A percentile compares a stretch with the other conserved stretches of the same genome.
Evolutionary conservation across 2,797 vertebrate genomes (phyloP).

Genomic region (Basileuterus tristriatus): DNA sequence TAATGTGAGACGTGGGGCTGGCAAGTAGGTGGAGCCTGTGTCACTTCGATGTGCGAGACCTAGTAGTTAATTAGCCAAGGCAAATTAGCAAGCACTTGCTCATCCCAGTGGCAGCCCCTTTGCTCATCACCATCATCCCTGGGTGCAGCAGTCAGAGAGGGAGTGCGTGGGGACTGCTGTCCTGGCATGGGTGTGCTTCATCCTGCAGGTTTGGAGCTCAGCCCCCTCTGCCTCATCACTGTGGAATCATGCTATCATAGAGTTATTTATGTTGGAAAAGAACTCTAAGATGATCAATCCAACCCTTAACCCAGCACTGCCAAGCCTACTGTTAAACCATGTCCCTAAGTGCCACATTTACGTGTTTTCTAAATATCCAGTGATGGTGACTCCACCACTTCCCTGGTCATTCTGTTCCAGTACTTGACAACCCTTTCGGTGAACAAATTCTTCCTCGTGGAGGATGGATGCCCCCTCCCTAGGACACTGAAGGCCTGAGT

Average conservation of each 20-base stretch:
- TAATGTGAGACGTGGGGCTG: background rate
- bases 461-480: background rate
- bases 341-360: background rate
- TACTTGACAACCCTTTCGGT: background rate
- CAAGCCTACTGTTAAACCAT: background rate
- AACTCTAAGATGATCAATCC: background rate
- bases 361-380: background rate
- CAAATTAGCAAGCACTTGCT: background rate
- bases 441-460: background rate
- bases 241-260: background rate
- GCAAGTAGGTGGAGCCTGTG: background rate
- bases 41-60: accelerated
- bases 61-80: background rate
- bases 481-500: background rate
- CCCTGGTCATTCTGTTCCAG: background rate
- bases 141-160: no score
- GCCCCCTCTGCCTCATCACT: background rate
- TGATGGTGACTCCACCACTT: background rate
- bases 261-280: background rate
- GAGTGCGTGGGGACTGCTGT: no score
- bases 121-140: background rate
- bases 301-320: background rate
- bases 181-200: background rate
- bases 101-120: accelerated
- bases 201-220: background rate